A percentile compares a stretch with the other conserved stretches of the same genome.
phyloP scores from a whole-genome alignment of 1,140 invertebrate species.

The Semibalanus balanoides region DNA sequence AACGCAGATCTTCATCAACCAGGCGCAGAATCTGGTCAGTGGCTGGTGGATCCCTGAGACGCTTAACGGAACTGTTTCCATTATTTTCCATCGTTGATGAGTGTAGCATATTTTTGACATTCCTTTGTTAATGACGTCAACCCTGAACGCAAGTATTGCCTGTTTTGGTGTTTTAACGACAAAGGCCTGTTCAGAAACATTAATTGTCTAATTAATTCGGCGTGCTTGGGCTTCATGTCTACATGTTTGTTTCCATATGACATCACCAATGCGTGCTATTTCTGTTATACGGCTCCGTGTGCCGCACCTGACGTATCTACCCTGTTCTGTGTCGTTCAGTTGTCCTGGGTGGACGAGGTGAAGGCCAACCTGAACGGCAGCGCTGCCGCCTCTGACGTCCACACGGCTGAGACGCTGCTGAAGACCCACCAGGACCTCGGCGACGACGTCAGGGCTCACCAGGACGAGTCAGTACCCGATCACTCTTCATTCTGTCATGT shows the following conservation, averaged over 20 bases:
- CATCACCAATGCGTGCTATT: neutral
- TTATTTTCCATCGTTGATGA: no score
- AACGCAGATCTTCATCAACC: slow-evolving; percentile 83
- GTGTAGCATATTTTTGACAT: no score
- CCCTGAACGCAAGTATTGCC: no score
- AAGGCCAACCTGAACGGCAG: slow-evolving; percentile 69
- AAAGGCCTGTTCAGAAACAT: no score
- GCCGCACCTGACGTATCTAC: neutral
- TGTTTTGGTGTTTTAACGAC: no score
- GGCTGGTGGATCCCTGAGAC: no score
- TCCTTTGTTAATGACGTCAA: no score
- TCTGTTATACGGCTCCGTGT: neutral
- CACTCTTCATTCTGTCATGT: neutral
- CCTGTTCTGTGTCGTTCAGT: slow-evolving; percentile 25
- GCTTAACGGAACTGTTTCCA: no score
- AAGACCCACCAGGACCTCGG: slow-evolving; percentile 83
- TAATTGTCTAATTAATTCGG: no score
- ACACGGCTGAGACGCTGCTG: slow-evolving; percentile 72
- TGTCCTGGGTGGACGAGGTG: slow-evolving; percentile 60
- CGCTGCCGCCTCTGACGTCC: slow-evolving; percentile 67
- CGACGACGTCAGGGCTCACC: slow-evolving; percentile 79
- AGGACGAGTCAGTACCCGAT: slow-evolving; percentile 46
- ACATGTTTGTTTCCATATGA: no score
- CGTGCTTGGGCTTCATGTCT: no score
- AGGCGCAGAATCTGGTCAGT: slow-evolving; percentile 19